Evolutionary conservation across 37 sponge, comb jelly and placozoan species (phyloP).

Genomic region (Mnemiopsis leidyi): DNA sequence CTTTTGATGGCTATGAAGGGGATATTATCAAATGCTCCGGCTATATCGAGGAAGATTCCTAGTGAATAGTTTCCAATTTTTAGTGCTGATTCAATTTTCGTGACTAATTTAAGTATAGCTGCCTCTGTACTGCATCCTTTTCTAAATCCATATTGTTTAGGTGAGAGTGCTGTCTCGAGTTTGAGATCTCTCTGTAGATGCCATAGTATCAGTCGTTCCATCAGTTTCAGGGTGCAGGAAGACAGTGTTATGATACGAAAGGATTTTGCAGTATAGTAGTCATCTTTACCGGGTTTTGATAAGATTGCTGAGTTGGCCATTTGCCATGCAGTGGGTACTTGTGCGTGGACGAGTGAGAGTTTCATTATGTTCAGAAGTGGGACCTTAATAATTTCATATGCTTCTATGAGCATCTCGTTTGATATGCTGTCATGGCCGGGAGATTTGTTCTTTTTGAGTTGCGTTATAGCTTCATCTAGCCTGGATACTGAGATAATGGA

Average conservation of each 20-base stretch:
- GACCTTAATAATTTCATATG: background rate
- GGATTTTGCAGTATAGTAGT: slow-evolving; percentile 60
- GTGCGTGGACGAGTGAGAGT: background rate
- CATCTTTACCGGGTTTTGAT: slow-evolving; percentile 28
- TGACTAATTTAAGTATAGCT: background rate
- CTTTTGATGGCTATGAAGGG: background rate
- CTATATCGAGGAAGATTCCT: slow-evolving; percentile 49
- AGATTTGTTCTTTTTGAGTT: background rate
- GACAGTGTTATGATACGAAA: slow-evolving; percentile 32
- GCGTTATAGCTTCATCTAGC: slow-evolving; percentile 1
- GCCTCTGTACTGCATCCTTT: slow-evolving; percentile 44
- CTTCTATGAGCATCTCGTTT: slow-evolving; percentile 47
- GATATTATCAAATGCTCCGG: slow-evolving; percentile 61
- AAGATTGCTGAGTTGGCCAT: slow-evolving; percentile 4
- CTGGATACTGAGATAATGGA: background rate
- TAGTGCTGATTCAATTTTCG: slow-evolving; percentile 23
- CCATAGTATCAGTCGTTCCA: slow-evolving; percentile 43
- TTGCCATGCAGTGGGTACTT: slow-evolving; percentile 37
- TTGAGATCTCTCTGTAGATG: slow-evolving; percentile 53
- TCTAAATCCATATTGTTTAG: slow-evolving; percentile 47
- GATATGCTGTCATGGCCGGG: slow-evolving; percentile 26
- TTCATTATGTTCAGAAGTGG: slow-evolving; percentile 1
- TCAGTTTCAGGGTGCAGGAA: slow-evolving; percentile 18
- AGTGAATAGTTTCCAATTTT: background rate
- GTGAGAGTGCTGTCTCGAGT: background rate